phyloP scores from a whole-genome alignment of 2,888 invertebrate species.

The Lepidonotus clava region DNA sequence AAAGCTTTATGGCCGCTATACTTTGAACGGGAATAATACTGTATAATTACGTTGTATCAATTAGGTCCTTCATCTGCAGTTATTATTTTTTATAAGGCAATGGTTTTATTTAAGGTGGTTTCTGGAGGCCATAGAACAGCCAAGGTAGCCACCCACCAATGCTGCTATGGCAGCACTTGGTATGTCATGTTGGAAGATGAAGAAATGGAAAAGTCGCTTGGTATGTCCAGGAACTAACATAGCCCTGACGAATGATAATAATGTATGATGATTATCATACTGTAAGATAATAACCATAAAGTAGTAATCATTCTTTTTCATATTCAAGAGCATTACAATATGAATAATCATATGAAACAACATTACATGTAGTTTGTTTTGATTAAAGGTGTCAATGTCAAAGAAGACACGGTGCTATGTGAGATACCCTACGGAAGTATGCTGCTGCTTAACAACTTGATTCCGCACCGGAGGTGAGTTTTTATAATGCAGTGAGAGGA shows the following conservation, averaged over 20 bases:
- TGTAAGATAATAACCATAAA: too few relatives aligned
- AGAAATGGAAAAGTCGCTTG: slow-evolving; percentile 73
- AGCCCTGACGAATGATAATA: not conserved
- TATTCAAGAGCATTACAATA: not conserved
- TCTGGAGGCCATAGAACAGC: slow-evolving; percentile 73
- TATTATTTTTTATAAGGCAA: too few relatives aligned
- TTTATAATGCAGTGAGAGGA: not conserved
- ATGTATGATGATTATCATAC: not conserved
- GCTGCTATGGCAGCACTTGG: slow-evolving; percentile 77
- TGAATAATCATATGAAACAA: not conserved
- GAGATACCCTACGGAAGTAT: slow-evolving; percentile 76
- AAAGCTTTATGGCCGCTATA: too few relatives aligned
- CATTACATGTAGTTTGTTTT: not conserved
- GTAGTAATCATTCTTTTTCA: too few relatives aligned
- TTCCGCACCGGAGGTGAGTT: slow-evolving; percentile 79
- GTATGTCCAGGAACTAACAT: slow-evolving; percentile 62
- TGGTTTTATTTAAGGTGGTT: slow-evolving; percentile 71
- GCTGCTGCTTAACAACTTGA: slow-evolving; percentile 75
- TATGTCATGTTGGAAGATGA: slow-evolving; percentile 76
- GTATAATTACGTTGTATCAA: too few relatives aligned
- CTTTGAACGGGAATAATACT: too few relatives aligned
- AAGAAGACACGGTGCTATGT: slow-evolving; percentile 71
- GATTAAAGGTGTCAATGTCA: slow-evolving; percentile 66
- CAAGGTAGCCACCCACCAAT: slow-evolving; percentile 73
- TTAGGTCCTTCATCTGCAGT: too few relatives aligned